These are phyloP conservation scores for Clarias batrachus DNA, from an alignment of 2,113 vertebrate species.

Conservation along the genomic window DNA sequence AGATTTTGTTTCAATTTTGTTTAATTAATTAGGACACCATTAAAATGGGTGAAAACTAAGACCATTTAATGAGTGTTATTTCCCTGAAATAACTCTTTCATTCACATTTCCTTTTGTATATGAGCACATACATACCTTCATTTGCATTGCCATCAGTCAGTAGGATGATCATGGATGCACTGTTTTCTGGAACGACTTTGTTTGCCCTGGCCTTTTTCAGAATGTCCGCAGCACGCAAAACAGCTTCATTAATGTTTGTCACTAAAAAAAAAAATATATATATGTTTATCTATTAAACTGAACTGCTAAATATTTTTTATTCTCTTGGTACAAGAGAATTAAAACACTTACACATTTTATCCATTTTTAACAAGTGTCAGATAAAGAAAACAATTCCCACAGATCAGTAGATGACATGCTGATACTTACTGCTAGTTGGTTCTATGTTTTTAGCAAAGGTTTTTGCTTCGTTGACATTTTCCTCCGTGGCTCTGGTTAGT, in stretches of 20 bases:
- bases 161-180: constrained; percentile 70
- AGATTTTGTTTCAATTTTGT: background rate
- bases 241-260: constrained; percentile 67
- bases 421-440: background rate
- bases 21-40: background rate
- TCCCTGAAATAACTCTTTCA: background rate
- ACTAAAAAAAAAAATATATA: constrained; percentile 46
- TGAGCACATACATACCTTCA: constrained; percentile 8
- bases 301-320: background rate
- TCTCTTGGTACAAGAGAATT: background rate
- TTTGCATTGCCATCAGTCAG: constrained; percentile 73
- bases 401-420: background rate
- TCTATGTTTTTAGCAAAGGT: accelerated
- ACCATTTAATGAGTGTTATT: background rate
- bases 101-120: too few relatives aligned
- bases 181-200: constrained; percentile 59
- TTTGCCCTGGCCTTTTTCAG: constrained; percentile 53
- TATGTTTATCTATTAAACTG: background rate
- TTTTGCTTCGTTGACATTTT: constrained; percentile 58
- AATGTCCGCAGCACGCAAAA: constrained; percentile 60
- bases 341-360: background rate
- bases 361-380: too few relatives aligned
- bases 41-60: background rate
- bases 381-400: background rate
- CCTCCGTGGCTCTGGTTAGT: constrained; percentile 61